Evolutionary conservation across 2,113 vertebrate species (phyloP).

Genomic region (Pipra filicauda): DNA sequence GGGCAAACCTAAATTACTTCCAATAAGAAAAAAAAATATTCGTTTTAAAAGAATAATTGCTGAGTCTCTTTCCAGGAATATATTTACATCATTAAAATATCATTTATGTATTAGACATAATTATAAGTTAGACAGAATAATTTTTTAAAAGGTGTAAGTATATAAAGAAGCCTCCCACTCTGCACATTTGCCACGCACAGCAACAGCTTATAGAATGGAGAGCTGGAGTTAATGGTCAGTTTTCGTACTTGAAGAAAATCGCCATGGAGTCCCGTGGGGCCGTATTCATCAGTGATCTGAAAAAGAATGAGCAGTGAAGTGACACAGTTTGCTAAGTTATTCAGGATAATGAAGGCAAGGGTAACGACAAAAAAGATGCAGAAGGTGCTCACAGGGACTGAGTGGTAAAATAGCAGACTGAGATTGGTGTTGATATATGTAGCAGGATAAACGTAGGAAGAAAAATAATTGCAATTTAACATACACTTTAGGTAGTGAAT

Average conservation of each 20-base stretch:
- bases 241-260: conserved; percentile 13
- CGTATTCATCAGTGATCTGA: background rate
- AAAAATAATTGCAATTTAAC: background rate
- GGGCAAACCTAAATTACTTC: conserved; percentile 5
- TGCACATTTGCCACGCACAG: background rate
- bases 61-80: background rate
- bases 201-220: background rate
- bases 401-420: background rate
- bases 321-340: background rate
- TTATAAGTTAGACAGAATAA: background rate
- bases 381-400: background rate
- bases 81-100: background rate
- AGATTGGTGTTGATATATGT: background rate
- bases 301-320: background rate
- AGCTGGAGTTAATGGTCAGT: conserved; percentile 22
- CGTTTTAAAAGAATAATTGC: background rate
- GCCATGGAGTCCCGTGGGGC: background rate
- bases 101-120: background rate
- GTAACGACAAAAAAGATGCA: background rate
- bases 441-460: background rate
- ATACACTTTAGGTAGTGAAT: rapidly evolving
- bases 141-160: background rate
- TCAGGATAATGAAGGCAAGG: background rate
- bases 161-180: background rate
- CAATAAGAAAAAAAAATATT: background rate